These are phyloP conservation scores for Lasaia peninsularis DNA, from an alignment of 1,140 invertebrate species.

Conservation along the genomic window DNA sequence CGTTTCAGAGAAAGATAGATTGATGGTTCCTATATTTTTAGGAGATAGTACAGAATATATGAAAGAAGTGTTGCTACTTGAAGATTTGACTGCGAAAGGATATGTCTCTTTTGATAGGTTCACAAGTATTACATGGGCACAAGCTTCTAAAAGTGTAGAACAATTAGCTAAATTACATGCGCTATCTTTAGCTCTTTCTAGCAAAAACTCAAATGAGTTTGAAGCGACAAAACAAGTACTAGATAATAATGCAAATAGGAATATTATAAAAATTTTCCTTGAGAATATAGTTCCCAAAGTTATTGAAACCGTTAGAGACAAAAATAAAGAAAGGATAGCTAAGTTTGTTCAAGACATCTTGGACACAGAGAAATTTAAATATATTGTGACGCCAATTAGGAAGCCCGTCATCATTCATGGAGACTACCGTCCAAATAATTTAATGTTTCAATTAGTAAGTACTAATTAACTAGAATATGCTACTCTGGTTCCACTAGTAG, in stretches of 20 bases:
- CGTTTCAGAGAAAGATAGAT: slow-evolving; percentile 31
- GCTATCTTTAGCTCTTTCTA: slow-evolving; percentile 36
- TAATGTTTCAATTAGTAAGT: slow-evolving; percentile 37
- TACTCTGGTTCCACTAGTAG: no score
- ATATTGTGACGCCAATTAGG: slow-evolving; percentile 22
- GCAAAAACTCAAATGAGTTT: slow-evolving; percentile 35
- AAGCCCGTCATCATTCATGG: slow-evolving; percentile 35
- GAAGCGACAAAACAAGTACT: slow-evolving; percentile 18
- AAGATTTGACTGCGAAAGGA: no score
- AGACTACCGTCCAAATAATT: slow-evolving; percentile 43
- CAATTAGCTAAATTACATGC: slow-evolving; percentile 50
- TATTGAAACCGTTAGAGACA: slow-evolving; percentile 22
- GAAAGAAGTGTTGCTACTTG: no score
- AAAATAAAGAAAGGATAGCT: slow-evolving; percentile 25
- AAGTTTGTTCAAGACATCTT: slow-evolving; percentile 19
- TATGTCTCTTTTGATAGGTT: no score
- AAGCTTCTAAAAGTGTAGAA: no score
- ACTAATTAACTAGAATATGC: slow-evolving; percentile 26
- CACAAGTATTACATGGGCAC: no score
- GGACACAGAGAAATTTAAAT: slow-evolving; percentile 4
- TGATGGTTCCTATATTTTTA: slow-evolving; percentile 37
- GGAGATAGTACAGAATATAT: no score
- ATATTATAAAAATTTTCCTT: slow-evolving; percentile 18
- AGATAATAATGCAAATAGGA: neutral
- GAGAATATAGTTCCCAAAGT: slow-evolving; percentile 16